These are phyloP conservation scores for Amia ocellicauda DNA, from an alignment of 2,113 vertebrate species.

Conservation along the genomic window DNA sequence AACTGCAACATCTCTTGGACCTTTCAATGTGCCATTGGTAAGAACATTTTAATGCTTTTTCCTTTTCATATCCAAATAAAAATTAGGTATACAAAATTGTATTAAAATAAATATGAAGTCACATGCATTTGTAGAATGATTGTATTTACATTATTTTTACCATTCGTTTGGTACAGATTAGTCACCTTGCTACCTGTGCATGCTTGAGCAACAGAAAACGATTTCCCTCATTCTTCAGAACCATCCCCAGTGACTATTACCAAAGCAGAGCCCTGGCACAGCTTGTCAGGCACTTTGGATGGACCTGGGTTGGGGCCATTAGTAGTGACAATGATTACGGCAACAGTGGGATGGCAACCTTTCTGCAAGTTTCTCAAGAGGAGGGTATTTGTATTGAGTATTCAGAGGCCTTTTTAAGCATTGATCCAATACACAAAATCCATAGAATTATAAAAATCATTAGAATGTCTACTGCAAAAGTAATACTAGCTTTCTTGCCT, in stretches of 20 bases:
- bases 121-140: too few species aligned
- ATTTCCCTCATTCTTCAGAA: conserved; percentile 4
- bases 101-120: too few species aligned
- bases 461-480: conserved; percentile 1
- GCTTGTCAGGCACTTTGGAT: conserved; percentile 7
- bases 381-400: conserved; percentile 5
- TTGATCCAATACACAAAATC: neutral
- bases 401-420: neutral
- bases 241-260: conserved; percentile 9
- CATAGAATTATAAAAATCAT: neutral
- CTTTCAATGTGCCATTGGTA: neutral
- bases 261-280: conserved; percentile 6
- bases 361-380: neutral
- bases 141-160: too few species aligned
- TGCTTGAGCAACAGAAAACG: neutral
- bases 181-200: neutral
- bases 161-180: neutral
- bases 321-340: conserved; percentile 4
- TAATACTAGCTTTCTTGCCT: neutral
- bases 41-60: too few species aligned
- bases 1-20: conserved; percentile 1
- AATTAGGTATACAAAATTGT: too few species aligned
- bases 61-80: too few species aligned
- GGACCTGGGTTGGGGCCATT: conserved; percentile 2
- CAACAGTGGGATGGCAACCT: conserved; percentile 2